phyloP scores from a whole-genome alignment of 2,797 vertebrate species.

The Girardinus metallicus region DNA sequence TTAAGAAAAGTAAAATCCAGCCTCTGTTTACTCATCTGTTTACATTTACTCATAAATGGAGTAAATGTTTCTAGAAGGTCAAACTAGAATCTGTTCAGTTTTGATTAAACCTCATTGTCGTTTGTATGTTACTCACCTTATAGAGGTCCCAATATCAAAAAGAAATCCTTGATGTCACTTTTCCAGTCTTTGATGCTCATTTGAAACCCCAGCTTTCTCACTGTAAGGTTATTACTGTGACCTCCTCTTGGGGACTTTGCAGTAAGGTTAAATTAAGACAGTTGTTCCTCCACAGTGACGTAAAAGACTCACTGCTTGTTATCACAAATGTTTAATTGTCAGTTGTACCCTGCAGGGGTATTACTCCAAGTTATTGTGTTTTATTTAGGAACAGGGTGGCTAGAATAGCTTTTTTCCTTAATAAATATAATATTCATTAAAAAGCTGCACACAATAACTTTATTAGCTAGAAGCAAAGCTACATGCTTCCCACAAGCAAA shows the following conservation, averaged over 20 bases:
- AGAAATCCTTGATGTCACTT: neutral
- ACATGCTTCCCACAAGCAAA: neutral
- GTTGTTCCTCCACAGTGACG: neutral
- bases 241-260: neutral
- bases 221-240: neutral
- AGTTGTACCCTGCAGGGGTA: neutral
- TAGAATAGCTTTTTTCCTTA: neutral
- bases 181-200: neutral
- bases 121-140: neutral
- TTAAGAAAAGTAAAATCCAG: neutral
- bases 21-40: neutral
- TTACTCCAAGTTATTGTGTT: neutral
- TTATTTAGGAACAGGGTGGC: neutral
- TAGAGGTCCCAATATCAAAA: neutral
- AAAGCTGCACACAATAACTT: neutral
- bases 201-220: neutral
- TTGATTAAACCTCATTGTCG: neutral
- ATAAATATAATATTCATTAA: neutral
- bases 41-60: neutral
- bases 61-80: neutral
- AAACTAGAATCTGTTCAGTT: neutral
- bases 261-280: neutral
- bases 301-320: neutral
- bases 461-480: neutral
- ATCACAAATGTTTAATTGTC: neutral